Base-by-base conservation (phyloP, 2,113 vertebrate species). In the Danio rerio region DNA sequence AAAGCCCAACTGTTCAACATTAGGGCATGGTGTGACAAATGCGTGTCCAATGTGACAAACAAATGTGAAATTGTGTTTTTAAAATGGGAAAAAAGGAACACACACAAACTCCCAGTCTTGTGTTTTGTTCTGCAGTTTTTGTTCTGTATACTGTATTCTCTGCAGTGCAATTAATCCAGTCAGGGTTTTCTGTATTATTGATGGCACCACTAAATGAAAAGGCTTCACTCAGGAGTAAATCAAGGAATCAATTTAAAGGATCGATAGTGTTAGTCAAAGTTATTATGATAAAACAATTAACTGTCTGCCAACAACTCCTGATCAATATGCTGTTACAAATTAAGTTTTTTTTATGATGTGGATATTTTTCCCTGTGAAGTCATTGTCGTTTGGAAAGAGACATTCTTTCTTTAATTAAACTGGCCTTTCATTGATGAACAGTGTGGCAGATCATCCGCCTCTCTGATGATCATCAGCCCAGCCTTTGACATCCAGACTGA, bases 251-350 rank as follows among this genome's bases (percentile, higher is more conserved):
- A 68, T 61, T 42, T 42, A 59, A 58, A 40, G 11, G 21, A 55
- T 83, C 82, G 11, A 84, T 81, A 75, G 9, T 11, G 11, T 75
- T 81, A 75, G 71, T 59, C 49, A 81, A 81, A 83, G 65, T 70
- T 83, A 70, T 78, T 83, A 78, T 78, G 77, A 65, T 50, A 84
- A 80, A 75, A 80, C 78, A 73, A 80, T 80, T 71, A 80, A 73
- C 80, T 62, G 71, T 62, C 43, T 52, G 11, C 16, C 59, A 84
- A 45, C 11, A 9, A 75, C 71, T 81, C 15, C 43, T 53, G 52
- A 55, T 81, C 78, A 66, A 68, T 81, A 69, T 56, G 42, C 45
- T 74, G 47, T 78, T 55, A 68, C 31, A 74, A 78, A 78, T 42
- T 13, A 9, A 21, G 52, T 31, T 31, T 31, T 43, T 71, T 72